phyloP scores from a whole-genome alignment of 1,140 invertebrate genomes.

The Stenopsyche tienmushanensis region DNA sequence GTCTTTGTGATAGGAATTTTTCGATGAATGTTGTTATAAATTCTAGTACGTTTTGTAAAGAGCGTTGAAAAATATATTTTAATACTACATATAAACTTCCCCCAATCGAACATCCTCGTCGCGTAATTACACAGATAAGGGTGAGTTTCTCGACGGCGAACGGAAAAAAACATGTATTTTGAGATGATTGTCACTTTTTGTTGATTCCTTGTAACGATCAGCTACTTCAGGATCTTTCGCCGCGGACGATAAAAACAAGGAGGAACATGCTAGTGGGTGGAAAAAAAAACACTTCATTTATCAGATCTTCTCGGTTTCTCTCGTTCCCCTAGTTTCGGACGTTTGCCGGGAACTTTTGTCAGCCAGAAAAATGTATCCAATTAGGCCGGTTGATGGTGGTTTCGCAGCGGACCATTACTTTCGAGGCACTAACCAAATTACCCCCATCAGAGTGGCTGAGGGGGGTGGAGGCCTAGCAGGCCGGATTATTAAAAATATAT shows the following conservation, averaged over 20 bases:
- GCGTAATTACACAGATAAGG: no score
- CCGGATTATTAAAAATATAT: slow-evolving; percentile 41
- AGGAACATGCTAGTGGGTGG: background rate
- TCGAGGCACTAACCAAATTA: slow-evolving; percentile 42
- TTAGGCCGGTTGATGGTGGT: slow-evolving; percentile 41
- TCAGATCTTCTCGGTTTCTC: slow-evolving; percentile 31
- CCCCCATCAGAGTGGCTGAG: slow-evolving; percentile 22
- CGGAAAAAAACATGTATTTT: no score
- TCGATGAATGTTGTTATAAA: no score
- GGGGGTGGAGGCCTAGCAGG: slow-evolving; percentile 13
- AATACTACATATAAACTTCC: no score
- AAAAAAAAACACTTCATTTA: slow-evolving; percentile 34
- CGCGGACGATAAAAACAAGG: slow-evolving; percentile 5
- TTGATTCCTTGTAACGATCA: slow-evolving; percentile 1
- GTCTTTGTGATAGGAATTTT: no score
- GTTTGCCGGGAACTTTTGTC: slow-evolving; percentile 37
- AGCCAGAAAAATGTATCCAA: slow-evolving; percentile 42
- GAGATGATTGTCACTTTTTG: slow-evolving; percentile 5
- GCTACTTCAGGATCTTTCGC: background rate
- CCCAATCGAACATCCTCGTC: no score
- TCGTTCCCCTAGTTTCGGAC: slow-evolving; percentile 25
- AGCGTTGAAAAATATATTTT: no score
- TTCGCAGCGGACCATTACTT: slow-evolving; percentile 39
- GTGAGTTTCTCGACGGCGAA: no score
- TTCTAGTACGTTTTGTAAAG: no score